Conservation (phyloP, 1,140 invertebrate species). For the Chlorops oryzae region DNA sequence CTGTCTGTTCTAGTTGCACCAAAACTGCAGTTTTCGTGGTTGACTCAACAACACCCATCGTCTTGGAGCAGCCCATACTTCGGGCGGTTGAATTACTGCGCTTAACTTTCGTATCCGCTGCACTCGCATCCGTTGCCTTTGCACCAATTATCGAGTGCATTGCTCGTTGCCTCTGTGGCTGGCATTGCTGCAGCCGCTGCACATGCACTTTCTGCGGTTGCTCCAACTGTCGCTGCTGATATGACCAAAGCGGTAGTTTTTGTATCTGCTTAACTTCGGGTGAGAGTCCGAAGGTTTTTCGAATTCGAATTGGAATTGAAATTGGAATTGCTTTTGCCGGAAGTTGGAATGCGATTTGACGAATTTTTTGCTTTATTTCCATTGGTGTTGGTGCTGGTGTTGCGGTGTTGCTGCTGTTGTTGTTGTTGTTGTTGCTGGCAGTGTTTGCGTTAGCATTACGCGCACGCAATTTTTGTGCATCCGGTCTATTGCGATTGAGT, state of each 20-base stretch:
- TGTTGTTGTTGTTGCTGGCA: slow-evolving; percentile 9
- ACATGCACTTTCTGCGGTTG: slow-evolving; percentile 17
- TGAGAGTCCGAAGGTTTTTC: slow-evolving; percentile 32
- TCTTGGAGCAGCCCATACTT: too few relatives aligned
- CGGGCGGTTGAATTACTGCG: too few relatives aligned
- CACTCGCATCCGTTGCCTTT: slow-evolving; percentile 17
- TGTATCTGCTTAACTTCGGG: slow-evolving; percentile 40
- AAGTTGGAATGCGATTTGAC: too few relatives aligned
- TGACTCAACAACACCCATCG: too few relatives aligned
- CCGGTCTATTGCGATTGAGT: too few relatives aligned
- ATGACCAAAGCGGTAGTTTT: slow-evolving; percentile 26
- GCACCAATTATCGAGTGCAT: too few relatives aligned
- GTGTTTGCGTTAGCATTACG: neutral
- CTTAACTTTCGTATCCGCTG: neutral
- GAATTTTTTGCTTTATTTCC: too few relatives aligned
- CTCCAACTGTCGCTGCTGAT: slow-evolving; percentile 18
- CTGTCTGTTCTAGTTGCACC: too few relatives aligned
- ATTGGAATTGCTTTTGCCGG: too few relatives aligned
- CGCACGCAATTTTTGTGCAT: neutral
- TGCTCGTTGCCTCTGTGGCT: too few relatives aligned
- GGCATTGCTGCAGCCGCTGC: slow-evolving; percentile 13
- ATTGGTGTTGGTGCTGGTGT: slow-evolving; percentile 5
- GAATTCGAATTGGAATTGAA: too few relatives aligned
- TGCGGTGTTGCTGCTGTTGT: slow-evolving; percentile 5
- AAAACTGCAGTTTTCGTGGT: too few relatives aligned